These are phyloP conservation scores for Melinopterus prodromus DNA, from an alignment of 2,888 invertebrate genomes.

Conservation along the genomic window DNA sequence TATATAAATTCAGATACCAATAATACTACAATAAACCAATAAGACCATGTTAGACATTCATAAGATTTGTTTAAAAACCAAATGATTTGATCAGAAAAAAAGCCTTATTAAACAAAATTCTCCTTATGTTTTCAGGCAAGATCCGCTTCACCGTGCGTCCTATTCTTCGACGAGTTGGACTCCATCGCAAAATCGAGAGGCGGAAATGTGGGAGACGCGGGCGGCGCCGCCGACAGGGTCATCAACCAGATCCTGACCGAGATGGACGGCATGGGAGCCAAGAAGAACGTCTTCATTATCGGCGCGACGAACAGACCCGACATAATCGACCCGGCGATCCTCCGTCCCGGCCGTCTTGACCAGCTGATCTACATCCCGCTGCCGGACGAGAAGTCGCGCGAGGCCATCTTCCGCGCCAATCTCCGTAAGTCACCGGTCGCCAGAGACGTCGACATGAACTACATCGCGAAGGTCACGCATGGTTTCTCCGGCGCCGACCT, in stretches of 20 bases:
- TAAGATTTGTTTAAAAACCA: no score
- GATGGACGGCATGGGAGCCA: constrained; percentile 99
- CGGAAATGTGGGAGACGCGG: constrained; percentile 96
- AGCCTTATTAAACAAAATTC: no score
- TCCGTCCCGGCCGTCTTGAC: constrained; percentile 98
- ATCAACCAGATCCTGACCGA: constrained; percentile 99
- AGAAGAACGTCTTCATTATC: constrained; percentile 99
- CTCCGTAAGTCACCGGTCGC: constrained; percentile 96
- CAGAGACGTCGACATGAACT: constrained; percentile 90
- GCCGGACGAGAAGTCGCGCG: constrained; percentile 98
- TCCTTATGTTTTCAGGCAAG: constrained; percentile 73
- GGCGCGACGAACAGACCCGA: constrained; percentile 95
- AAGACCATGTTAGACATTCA: no score
- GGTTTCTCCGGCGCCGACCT: constrained; percentile 99
- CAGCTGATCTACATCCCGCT: constrained; percentile 99
- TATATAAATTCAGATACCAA: no score
- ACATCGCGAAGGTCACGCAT: constrained; percentile 89
- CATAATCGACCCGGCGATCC: constrained; percentile 98
- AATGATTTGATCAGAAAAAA: neutral
- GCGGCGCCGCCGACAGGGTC: constrained; percentile 98
- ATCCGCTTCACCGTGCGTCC: constrained; percentile 97
- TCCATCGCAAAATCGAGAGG: constrained; percentile 99
- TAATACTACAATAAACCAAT: no score
- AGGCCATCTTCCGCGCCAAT: constrained; percentile 95
- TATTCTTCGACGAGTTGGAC: constrained; percentile 99